Base-by-base conservation (phyloP, 2,888 invertebrate species). In the Yponomeuta cagnagella region DNA sequence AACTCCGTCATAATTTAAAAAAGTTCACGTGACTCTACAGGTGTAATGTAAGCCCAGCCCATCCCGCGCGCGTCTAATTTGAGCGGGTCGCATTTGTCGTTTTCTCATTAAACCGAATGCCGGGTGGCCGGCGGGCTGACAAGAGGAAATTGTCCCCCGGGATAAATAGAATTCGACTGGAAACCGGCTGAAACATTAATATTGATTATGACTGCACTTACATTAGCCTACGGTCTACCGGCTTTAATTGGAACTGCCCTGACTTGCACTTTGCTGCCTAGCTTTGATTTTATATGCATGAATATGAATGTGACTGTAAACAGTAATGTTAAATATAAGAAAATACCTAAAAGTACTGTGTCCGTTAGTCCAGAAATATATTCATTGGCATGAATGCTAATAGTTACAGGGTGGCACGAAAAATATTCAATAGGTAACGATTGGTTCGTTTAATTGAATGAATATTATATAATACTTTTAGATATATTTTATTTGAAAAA, bases 131-230 rank as follows among this genome's bases (percentile, higher is more conserved):
- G 76, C 83, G 80, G 43, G 77, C 84, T 87, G 87, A 89, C 88
- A 87, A 85, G 87, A 90, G 89, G 90, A 90, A 89, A 90, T 88
- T 87, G 88, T 88, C 85, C 83, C 82, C 77, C 79, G 80, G 84
- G 88, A 87, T 85, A 86, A 88, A 88, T 89, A 88, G 88, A 90
- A 88, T 89, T 89, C 85, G 83, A 88, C 75, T 83, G 82, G 80
- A 85, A 88, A 86, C 80, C 85, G 80, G 78, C 79, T 75, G 12
- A 58, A 77, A 79, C 84, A 86, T 88, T 88, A 86, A 87, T 87
- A 87, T 87, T 82, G 82, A 86, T 88, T 86, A 88, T 81, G 83
- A 82, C 81, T 80, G 79, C 78, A 83, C 67, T 67, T 33, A 65
- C 65, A 65, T 65, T 65, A 58, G 52, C 15, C 52, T 15, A 5